phyloP scores from a whole-genome alignment of 2,888 invertebrate species.

The Eupsilia transversa region DNA sequence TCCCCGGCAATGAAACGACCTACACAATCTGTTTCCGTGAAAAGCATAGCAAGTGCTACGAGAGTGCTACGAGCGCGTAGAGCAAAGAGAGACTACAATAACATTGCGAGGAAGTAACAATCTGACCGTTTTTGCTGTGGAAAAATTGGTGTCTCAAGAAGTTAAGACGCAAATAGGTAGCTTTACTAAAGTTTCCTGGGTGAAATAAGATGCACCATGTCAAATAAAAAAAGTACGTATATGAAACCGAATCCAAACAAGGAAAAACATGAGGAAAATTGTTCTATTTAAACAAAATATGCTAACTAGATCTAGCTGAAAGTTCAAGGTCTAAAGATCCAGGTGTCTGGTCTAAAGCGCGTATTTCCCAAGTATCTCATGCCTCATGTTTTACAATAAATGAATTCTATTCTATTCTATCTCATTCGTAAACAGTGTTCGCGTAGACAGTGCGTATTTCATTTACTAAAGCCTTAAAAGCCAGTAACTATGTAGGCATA shows the following conservation, averaged over 20 bases:
- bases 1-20: slow-evolving; percentile 26
- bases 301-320: slow-evolving; percentile 3
- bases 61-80: slow-evolving; percentile 53
- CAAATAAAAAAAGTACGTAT: slow-evolving; percentile 1
- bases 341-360: slow-evolving; percentile 29
- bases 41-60: slow-evolving; percentile 59
- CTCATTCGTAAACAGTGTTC: slow-evolving; percentile 61
- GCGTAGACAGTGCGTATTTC: slow-evolving; percentile 73
- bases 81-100: slow-evolving; percentile 33
- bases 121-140: slow-evolving; percentile 11
- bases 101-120: slow-evolving; percentile 22
- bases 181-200: not conserved
- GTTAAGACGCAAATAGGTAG: not conserved
- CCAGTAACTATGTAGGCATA: slow-evolving; percentile 83
- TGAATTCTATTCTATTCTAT: too few species aligned
- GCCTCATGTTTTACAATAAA: too few species aligned
- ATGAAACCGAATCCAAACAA: not conserved
- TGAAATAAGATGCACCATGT: not conserved
- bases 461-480: slow-evolving; percentile 80
- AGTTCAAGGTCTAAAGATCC: slow-evolving; percentile 34
- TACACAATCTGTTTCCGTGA: slow-evolving; percentile 18
- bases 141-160: not conserved
- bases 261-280: slow-evolving; percentile 10
- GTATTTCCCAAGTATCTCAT: slow-evolving; percentile 50
- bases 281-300: slow-evolving; percentile 2